Evolutionary conservation across 2,888 invertebrate species (phyloP).

Genomic region (Melinaea marsaeus): DNA sequence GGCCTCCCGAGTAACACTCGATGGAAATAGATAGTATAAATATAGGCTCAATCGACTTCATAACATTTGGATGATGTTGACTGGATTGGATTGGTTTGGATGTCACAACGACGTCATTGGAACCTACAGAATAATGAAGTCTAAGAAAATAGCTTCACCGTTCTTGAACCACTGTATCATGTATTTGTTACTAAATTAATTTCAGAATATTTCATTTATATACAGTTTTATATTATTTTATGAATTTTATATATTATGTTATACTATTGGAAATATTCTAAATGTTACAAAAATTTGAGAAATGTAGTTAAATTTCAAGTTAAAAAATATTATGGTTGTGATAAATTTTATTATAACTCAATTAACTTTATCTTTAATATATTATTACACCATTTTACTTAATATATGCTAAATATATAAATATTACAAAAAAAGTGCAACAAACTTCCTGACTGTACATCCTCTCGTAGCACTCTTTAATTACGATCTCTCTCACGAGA

Average conservation of each 20-base stretch:
- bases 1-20: constrained; percentile 57
- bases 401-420: no score
- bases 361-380: no score
- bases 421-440: no score
- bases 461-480: background rate
- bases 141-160: no score
- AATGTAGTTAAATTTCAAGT: no score
- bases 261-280: no score
- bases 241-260: background rate
- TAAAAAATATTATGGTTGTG: no score
- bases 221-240: background rate
- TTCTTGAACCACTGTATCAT: no score
- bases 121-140: constrained; percentile 9
- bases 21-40: constrained; percentile 64
- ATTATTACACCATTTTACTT: no score
- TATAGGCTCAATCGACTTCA: constrained; percentile 36
- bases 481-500: constrained; percentile 9
- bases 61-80: background rate
- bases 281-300: no score
- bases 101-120: constrained; percentile 34
- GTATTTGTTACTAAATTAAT: no score
- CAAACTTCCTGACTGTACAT: background rate
- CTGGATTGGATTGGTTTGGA: background rate
- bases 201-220: background rate
- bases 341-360: no score